phyloP scores from a whole-genome alignment of 2,888 invertebrate species.

The Epinotia bilunana region DNA sequence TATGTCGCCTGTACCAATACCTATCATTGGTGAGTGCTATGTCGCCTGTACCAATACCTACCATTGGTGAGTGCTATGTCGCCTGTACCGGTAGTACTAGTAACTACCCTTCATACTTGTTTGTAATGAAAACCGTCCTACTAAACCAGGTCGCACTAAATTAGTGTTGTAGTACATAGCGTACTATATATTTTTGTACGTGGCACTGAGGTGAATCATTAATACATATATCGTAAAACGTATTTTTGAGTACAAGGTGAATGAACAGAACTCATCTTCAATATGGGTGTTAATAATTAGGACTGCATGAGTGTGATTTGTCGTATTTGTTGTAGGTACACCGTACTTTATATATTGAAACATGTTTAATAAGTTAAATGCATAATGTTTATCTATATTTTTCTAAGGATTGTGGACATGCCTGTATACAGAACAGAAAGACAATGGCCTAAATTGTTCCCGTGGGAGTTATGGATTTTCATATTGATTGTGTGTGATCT shows the following conservation, averaged over 20 bases:
- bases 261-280: slow-evolving; percentile 16
- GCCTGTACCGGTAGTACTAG: background rate
- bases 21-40: too few relatives aligned
- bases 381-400: slow-evolving; percentile 29
- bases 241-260: slow-evolving; percentile 31
- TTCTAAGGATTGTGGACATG: slow-evolving; percentile 1
- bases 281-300: slow-evolving; percentile 18
- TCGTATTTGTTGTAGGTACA: slow-evolving; percentile 13
- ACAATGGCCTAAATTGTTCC: too few relatives aligned
- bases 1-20: too few relatives aligned
- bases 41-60: too few relatives aligned
- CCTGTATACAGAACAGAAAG: too few relatives aligned
- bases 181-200: slow-evolving; percentile 37
- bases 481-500: too few relatives aligned
- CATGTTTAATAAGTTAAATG: slow-evolving; percentile 33
- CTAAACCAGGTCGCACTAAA: slow-evolving; percentile 23
- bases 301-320: slow-evolving; percentile 18
- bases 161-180: slow-evolving; percentile 9
- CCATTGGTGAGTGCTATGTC: background rate
- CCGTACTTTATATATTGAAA: slow-evolving; percentile 1
- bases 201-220: background rate
- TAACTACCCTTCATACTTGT: slow-evolving; percentile 8
- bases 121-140: slow-evolving; percentile 28
- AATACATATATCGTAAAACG: background rate
- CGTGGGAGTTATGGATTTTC: too few relatives aligned